These are phyloP conservation scores for Odontesthes bonariensis DNA, from an alignment of 2,113 vertebrate genomes.

Conservation along the genomic window DNA sequence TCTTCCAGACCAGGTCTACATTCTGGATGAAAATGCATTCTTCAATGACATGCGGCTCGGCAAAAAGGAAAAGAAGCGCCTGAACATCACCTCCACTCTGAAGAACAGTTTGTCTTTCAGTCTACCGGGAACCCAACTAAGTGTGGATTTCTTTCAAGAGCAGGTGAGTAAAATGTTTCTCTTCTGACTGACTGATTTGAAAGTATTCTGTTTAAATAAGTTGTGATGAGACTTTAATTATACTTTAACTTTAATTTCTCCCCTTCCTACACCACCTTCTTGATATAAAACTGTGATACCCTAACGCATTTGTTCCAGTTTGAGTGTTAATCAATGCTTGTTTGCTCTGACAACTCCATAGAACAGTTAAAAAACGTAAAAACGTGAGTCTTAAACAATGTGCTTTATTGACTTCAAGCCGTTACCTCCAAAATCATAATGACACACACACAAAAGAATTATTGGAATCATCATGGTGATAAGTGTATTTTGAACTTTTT, in stretches of 20 bases:
- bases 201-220: neutral
- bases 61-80: conserved; percentile 76
- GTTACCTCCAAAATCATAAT: no score
- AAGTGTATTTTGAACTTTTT: no score
- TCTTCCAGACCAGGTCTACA: conserved; percentile 78
- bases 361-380: no score
- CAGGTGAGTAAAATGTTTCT: conserved; percentile 70
- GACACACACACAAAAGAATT: no score
- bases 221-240: neutral
- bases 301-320: no score
- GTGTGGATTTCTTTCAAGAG: conserved; percentile 83
- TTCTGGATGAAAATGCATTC: conserved; percentile 82
- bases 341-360: no score
- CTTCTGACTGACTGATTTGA: neutral
- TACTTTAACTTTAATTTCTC: neutral
- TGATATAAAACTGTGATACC: no score
- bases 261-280: no score
- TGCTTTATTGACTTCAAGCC: no score
- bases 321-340: no score
- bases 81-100: conserved; percentile 65
- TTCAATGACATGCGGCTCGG: conserved; percentile 83
- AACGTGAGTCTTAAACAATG: no score
- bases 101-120: conserved; percentile 80
- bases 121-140: conserved; percentile 80
- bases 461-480: no score